Percentiles rank a stretch among this genome's conserved stretches.
phyloP scores from a whole-genome alignment of 2,888 invertebrate genomes.

The Hypselothyrea guttata region DNA sequence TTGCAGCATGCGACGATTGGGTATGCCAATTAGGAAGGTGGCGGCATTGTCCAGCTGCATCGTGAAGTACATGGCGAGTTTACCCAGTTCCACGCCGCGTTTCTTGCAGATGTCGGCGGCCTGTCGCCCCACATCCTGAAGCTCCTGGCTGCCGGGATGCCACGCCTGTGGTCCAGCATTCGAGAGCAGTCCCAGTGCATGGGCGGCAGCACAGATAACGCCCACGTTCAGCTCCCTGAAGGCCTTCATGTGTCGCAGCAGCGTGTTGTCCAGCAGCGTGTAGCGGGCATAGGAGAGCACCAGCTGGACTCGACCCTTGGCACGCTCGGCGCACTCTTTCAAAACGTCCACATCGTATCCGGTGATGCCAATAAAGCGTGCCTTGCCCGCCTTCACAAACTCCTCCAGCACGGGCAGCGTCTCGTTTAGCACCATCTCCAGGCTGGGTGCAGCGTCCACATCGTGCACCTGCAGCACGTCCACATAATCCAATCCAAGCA shows the following conservation, averaged over 20 bases:
- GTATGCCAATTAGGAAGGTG: slow-evolving; percentile 90
- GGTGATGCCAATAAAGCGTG: slow-evolving; percentile 92
- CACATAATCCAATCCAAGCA: slow-evolving; percentile 90
- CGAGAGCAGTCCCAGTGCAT: slow-evolving; percentile 91
- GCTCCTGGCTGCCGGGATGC: slow-evolving; percentile 89
- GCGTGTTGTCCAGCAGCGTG: slow-evolving; percentile 90
- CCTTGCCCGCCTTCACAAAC: slow-evolving; percentile 88
- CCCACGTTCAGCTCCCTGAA: slow-evolving; percentile 85
- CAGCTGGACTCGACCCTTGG: slow-evolving; percentile 78
- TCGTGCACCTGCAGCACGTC: slow-evolving; percentile 97
- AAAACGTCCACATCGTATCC: slow-evolving; percentile 90
- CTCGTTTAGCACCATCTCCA: slow-evolving; percentile 91
- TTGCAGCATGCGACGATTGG: slow-evolving; percentile 85
- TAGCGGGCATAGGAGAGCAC: slow-evolving; percentile 89
- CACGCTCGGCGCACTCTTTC: slow-evolving; percentile 88
- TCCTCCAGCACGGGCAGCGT: slow-evolving; percentile 91
- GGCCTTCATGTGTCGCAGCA: slow-evolving; percentile 88
- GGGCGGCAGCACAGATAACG: slow-evolving; percentile 91
- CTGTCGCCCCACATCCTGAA: slow-evolving; percentile 70
- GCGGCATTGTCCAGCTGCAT: slow-evolving; percentile 85
- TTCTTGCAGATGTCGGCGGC: slow-evolving; percentile 89
- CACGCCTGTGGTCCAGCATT: slow-evolving; percentile 89
- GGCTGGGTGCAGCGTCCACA: slow-evolving; percentile 91
- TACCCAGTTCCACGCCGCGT: slow-evolving; percentile 84
- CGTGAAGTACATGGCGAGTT: slow-evolving; percentile 83